Conservation (phyloP, 2,113 vertebrate genomes). For the Microcebus murinus region DNA sequence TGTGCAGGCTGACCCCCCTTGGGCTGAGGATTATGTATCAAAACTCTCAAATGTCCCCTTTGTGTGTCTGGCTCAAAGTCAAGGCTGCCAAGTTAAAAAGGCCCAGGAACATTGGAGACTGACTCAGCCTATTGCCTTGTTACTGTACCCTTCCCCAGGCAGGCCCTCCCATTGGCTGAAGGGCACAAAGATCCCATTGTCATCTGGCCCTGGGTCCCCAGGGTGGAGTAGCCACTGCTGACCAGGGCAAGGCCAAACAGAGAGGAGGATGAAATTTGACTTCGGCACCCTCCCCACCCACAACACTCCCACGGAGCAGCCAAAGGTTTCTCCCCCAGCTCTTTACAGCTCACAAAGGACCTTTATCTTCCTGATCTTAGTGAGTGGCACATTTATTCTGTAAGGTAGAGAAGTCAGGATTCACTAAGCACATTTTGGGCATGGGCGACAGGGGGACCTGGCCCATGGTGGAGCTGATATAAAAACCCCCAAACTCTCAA, state of each 20-base stretch:
- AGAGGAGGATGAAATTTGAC: slow-evolving; percentile 2
- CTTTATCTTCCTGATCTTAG: neutral
- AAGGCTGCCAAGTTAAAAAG: slow-evolving; percentile 15
- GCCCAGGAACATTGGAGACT: neutral
- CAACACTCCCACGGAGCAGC: neutral
- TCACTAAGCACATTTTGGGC: neutral
- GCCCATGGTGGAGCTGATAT: neutral
- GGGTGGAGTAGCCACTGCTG: neutral
- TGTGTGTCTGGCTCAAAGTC: slow-evolving; percentile 33
- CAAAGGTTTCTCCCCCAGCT: neutral
- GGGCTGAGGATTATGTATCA: slow-evolving; percentile 21
- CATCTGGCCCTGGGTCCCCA: neutral
- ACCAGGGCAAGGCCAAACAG: neutral
- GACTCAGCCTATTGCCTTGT: neutral
- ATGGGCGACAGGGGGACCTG: neutral
- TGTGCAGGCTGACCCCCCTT: neutral
- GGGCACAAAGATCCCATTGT: slow-evolving; percentile 65
- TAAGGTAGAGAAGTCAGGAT: neutral
- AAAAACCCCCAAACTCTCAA: neutral
- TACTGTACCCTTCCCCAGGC: slow-evolving; percentile 37
- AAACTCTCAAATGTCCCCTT: neutral
- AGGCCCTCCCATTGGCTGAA: slow-evolving; percentile 20
- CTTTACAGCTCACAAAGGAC: neutral
- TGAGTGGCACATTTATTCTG: neutral
- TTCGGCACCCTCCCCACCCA: accelerated